phyloP scores from a whole-genome alignment of 2,797 vertebrate species.

The Anguilla megastoma region DNA sequence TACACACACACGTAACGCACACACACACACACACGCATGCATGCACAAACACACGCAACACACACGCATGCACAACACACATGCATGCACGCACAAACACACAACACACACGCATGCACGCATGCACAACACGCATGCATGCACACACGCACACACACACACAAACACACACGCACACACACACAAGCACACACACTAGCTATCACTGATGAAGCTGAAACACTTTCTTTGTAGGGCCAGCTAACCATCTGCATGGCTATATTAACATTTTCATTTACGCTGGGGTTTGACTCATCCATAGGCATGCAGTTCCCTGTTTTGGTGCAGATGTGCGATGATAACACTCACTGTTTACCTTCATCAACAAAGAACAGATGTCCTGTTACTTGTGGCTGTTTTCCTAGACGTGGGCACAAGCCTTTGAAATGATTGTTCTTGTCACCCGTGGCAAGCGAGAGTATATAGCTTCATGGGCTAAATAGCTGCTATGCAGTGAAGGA shows the following conservation, averaged over 20 bases:
- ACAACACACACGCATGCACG: not conserved
- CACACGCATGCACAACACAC: not conserved
- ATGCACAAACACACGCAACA: not conserved
- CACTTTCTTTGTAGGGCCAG: not conserved
- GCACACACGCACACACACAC: not conserved
- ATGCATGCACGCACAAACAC: not conserved
- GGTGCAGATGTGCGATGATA: not conserved
- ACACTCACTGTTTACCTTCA: not conserved
- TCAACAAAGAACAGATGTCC: conserved; percentile 16
- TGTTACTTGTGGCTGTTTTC: conserved; percentile 9
- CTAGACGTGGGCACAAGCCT: not conserved
- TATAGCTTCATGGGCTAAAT: not conserved
- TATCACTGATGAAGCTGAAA: not conserved
- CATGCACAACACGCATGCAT: not conserved
- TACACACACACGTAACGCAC: not conserved
- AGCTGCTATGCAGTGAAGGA: not conserved
- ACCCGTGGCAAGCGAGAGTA: not conserved
- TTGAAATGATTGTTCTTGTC: conserved; percentile 5
- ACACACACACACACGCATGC: not conserved
- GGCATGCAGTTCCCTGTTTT: not conserved
- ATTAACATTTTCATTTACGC: not conserved
- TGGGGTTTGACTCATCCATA: not conserved
- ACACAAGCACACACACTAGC: not conserved
- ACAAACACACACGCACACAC: not conserved
- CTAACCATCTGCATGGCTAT: not conserved